Base-by-base conservation (phyloP, 30 jellyfish, hydroid and myxozoan species). In the Mastigias papua region DNA sequence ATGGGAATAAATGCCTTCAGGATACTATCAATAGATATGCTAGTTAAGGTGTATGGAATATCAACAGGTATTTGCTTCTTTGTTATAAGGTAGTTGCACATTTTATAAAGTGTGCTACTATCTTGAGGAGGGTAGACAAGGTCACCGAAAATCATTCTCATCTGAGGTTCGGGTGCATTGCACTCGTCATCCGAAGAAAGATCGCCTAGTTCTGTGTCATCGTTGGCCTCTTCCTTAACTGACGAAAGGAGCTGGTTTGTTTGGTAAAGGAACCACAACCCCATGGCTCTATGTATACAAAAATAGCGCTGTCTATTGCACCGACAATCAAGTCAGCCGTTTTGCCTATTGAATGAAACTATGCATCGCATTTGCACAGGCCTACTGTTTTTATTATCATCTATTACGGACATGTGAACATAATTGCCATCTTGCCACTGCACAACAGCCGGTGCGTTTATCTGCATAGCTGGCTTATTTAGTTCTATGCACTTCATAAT, bases 201-300 rank as follows among this genome's bases (percentile, higher is more conserved):
- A 54, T 19, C 6, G 25, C 27, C 27, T 54, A 2, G 26, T 25
- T 21, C 23, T 16, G 67, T 54, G 23, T 54, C 25, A 54, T 54
- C 67, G 20, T 54, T 6, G 67, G 17, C 23, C 23, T 16, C 27
- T 11, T 54, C 27, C 27, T 21, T 54, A 2, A 21, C 25, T 16
- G 23, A 21, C 25, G 23, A 16, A 16, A 2, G 27, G 25, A 54
- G 17, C 27, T 0, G 67, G 17, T 54, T 21, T 54, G 67, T 54
- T 80, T 80, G 90, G 54, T 37, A 34, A n/a, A 80, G 67, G 34
- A 69, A 22, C 34, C 34, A 21, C 34, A 26, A 9, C 27, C 50
- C 58, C 19, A 80, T 35, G 16, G 81, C 83, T 23, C 61, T 60
- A 57, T 80, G 90, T 19, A 80, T 49, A 37, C 90, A 80, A 10